phyloP scores from a whole-genome alignment of 1,140 invertebrate species.

The Drosophila navojoa region DNA sequence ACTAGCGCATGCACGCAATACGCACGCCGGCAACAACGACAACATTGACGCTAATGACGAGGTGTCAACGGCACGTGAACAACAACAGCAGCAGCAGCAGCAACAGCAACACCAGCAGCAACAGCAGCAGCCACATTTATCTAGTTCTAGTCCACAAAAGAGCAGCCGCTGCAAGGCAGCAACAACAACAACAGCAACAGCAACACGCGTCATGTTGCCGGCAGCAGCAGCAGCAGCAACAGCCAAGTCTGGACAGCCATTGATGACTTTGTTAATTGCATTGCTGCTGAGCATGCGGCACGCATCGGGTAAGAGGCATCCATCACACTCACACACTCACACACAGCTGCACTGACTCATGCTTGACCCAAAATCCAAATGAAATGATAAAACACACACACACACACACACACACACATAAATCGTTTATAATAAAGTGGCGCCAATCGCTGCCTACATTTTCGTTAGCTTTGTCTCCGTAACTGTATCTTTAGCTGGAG shows the following conservation, averaged over 20 bases:
- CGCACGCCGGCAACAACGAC: slow-evolving; percentile 27
- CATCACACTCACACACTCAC: slow-evolving; percentile 11
- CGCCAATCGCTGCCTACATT: slow-evolving; percentile 30
- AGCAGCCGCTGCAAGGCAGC: slow-evolving; percentile 44
- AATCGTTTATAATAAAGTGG: slow-evolving; percentile 9
- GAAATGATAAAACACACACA: slow-evolving; percentile 6
- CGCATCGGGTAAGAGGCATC: slow-evolving; percentile 67
- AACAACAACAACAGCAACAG: slow-evolving; percentile 29
- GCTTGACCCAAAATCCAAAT: slow-evolving; percentile 24
- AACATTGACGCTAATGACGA: slow-evolving; percentile 54
- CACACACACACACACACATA: neutral
- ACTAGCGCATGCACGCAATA: slow-evolving; percentile 25
- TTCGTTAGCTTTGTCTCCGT: neutral
- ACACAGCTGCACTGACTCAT: neutral
- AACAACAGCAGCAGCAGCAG: slow-evolving; percentile 32
- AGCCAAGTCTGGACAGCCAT: slow-evolving; percentile 55
- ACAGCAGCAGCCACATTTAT: slow-evolving; percentile 44
- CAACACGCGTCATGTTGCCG: slow-evolving; percentile 35
- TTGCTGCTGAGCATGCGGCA: slow-evolving; percentile 70
- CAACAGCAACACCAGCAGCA: slow-evolving; percentile 15
- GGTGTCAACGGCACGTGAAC: slow-evolving; percentile 78
- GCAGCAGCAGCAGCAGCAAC: slow-evolving; percentile 19
- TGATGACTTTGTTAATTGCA: slow-evolving; percentile 81
- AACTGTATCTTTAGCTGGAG: neutral
- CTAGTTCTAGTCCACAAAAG: slow-evolving; percentile 67